These are phyloP conservation scores for Anastrepha obliqua DNA, from an alignment of 1,140 invertebrate species.

Conservation along the genomic window DNA sequence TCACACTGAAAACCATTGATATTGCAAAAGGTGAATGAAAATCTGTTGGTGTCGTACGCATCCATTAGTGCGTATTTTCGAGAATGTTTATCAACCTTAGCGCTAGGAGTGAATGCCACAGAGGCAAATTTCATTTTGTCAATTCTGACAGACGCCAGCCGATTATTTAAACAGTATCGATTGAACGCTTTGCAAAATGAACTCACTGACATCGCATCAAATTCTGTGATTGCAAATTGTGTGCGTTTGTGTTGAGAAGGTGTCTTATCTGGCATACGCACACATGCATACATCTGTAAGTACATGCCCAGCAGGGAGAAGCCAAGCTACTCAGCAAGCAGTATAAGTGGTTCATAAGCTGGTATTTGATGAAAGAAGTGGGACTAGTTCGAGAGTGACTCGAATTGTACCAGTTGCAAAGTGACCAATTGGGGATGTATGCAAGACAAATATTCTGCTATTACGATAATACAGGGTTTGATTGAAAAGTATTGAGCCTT, in stretches of 20 bases:
- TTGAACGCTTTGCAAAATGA: conserved; percentile 27
- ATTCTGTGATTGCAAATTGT: background rate
- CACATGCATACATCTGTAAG: no score
- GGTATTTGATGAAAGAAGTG: no score
- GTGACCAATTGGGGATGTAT: no score
- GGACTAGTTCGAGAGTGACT: no score
- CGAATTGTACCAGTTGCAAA: no score
- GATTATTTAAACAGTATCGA: conserved; percentile 35
- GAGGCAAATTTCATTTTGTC: conserved; percentile 39
- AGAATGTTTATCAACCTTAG: background rate
- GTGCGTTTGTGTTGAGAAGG: background rate
- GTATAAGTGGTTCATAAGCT: no score
- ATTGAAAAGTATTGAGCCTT: no score
- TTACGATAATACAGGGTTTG: no score
- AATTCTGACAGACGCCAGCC: conserved; percentile 40
- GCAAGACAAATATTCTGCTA: no score
- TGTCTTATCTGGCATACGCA: no score
- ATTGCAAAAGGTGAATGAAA: background rate
- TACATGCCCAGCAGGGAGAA: no score
- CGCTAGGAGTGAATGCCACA: background rate
- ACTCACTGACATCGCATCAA: background rate
- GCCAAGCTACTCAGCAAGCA: no score
- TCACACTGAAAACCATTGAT: background rate
- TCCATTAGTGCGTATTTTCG: background rate
- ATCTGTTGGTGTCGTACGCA: background rate